phyloP scores from a whole-genome alignment of 1,140 invertebrate genomes.

The Tetragonula clypearis region DNA sequence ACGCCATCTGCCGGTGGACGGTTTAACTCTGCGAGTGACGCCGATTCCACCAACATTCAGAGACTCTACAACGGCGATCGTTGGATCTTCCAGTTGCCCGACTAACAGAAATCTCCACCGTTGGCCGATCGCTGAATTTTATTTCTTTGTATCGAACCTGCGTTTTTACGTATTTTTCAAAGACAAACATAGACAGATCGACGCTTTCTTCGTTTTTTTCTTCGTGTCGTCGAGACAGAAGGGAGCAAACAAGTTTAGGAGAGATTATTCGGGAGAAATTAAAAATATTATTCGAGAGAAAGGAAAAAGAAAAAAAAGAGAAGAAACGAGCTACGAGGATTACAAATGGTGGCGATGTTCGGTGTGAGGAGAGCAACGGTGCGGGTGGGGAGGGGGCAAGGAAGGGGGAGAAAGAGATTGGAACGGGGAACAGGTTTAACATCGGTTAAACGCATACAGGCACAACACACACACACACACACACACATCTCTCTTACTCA shows the following conservation, averaged over 20 bases:
- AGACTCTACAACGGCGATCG: background rate
- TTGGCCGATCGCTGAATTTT: too few species aligned
- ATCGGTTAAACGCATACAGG: constrained; percentile 20
- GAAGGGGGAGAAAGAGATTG: background rate
- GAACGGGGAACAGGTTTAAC: constrained; percentile 57
- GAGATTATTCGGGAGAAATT: background rate
- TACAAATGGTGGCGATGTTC: background rate
- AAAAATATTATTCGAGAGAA: background rate
- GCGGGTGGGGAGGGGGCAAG: background rate
- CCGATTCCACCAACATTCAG: background rate
- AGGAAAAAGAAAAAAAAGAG: background rate
- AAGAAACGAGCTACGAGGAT: constrained; percentile 10
- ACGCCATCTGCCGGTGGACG: constrained; percentile 54
- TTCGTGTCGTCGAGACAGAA: background rate
- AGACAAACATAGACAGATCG: too few species aligned
- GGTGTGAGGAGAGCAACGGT: background rate
- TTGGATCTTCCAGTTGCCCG: background rate
- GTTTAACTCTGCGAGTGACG: background rate
- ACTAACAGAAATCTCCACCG: too few species aligned
- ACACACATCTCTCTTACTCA: background rate
- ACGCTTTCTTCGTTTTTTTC: background rate
- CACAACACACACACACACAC: too few species aligned
- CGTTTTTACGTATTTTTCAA: background rate
- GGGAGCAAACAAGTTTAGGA: too few species aligned
- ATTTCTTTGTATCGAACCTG: background rate